Percentiles rank a stretch among this genome's conserved stretches.
Evolutionary conservation across 2,113 vertebrate genomes (phyloP).

Genomic region (Athene cunicularia): DNA sequence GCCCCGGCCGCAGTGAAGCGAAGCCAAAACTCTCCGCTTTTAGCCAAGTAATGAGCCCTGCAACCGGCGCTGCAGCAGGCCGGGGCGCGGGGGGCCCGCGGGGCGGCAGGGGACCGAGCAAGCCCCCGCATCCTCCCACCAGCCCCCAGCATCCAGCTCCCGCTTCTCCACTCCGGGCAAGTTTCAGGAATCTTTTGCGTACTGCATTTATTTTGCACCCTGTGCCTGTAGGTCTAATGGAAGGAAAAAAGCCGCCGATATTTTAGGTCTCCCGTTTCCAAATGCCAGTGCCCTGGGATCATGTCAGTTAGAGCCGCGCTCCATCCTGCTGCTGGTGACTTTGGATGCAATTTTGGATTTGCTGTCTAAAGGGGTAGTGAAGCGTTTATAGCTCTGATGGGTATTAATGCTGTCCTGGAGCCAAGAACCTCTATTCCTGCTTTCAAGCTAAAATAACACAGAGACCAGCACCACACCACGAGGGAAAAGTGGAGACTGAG

Average conservation of each 20-base stretch:
- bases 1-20: fast-evolving
- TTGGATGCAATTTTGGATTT: not conserved
- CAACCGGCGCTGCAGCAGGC: fast-evolving
- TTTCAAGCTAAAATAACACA: not conserved
- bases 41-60: not conserved
- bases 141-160: not conserved
- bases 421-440: not conserved
- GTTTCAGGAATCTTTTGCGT: not conserved
- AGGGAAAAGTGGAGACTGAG: not conserved
- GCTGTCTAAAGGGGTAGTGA: not conserved
- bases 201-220: not conserved
- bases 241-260: fast-evolving
- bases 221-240: not conserved
- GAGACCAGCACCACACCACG: not conserved
- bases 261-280: not conserved
- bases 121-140: not conserved
- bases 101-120: fast-evolving
- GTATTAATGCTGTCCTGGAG: not conserved
- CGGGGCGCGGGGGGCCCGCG: fast-evolving
- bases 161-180: not conserved
- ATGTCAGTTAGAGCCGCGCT: fast-evolving
- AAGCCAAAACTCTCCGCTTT: fast-evolving
- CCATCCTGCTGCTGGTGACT: not conserved
- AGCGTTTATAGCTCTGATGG: not conserved
- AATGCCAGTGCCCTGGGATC: not conserved